Conservation (phyloP, 2,113 vertebrate species). For the Odobenus rosmarus region DNA sequence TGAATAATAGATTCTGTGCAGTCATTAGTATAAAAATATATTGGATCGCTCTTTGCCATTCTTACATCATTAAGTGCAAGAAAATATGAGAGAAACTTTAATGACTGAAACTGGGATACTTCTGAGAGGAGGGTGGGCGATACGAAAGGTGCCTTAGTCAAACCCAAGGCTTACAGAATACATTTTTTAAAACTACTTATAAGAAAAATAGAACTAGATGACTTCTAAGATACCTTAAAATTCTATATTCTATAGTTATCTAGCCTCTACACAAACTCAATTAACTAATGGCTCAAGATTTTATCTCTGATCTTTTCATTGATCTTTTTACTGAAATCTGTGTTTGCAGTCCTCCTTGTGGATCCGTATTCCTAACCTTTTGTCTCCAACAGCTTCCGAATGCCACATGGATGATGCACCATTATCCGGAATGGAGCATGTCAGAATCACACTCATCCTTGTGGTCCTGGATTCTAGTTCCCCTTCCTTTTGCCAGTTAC, state of each 20-base stretch:
- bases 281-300: background rate
- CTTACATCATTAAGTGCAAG: background rate
- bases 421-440: background rate
- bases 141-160: background rate
- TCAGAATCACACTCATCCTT: background rate
- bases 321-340: background rate
- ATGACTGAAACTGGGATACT: background rate
- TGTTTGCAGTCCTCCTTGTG: background rate
- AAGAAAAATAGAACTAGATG: background rate
- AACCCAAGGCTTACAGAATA: background rate
- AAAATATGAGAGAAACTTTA: constrained; percentile 17
- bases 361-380: background rate
- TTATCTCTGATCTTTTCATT: background rate
- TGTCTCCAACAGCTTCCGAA: background rate
- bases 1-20: background rate
- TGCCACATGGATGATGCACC: background rate
- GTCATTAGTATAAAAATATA: background rate
- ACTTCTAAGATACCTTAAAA: background rate
- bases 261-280: background rate
- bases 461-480: background rate
- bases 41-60: background rate
- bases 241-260: background rate
- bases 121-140: background rate
- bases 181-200: background rate
- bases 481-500: background rate